phyloP scores from a whole-genome alignment of 1,140 invertebrate genomes.

The Lepidotrigona ventralis region DNA sequence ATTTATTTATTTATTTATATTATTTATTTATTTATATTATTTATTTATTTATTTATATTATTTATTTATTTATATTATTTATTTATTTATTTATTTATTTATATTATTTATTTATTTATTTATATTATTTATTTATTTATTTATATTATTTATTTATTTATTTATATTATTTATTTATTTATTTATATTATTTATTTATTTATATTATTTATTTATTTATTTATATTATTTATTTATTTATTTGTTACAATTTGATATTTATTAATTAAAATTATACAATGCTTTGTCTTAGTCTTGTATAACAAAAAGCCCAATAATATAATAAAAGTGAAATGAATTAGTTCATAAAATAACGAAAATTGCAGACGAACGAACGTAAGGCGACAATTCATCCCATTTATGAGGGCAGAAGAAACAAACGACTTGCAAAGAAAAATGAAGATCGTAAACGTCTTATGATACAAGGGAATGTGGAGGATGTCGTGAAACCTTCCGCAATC shows the following conservation, averaged over 20 bases:
- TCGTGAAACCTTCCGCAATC: constrained; percentile 17
- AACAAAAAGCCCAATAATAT: background rate
- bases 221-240: background rate
- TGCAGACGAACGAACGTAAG: constrained; percentile 5
- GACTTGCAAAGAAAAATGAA: background rate
- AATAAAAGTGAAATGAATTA: background rate
- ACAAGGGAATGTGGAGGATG: background rate
- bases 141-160: no score
- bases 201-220: no score
- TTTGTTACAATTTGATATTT: background rate
- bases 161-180: no score
- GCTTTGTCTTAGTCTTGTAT: background rate
- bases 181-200: no score
- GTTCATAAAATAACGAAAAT: background rate
- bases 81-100: no score
- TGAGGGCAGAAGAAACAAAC: constrained; percentile 14
- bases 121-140: no score
- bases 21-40: no score
- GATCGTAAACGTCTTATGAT: background rate
- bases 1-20: no score
- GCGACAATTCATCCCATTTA: constrained; percentile 57
- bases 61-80: no score
- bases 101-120: no score
- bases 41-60: no score
- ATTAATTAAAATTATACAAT: background rate